Evolutionary conservation across 2,888 invertebrate genomes (phyloP).

Genomic region (Drosophila recens): DNA sequence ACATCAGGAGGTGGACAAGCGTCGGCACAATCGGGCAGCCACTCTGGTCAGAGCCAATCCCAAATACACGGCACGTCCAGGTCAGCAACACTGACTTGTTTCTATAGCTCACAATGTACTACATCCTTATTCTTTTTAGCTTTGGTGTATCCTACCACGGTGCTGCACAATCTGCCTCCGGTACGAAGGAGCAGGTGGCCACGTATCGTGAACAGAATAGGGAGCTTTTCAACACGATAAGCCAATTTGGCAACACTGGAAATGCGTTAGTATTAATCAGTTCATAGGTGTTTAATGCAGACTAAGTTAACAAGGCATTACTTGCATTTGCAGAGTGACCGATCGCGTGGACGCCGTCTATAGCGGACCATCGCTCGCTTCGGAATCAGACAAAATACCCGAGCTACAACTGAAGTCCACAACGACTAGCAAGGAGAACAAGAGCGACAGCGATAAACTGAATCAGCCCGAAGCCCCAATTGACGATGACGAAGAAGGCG

Average conservation of each 20-base stretch:
- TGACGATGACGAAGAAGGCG: conserved; percentile 87
- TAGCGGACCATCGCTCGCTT: conserved; percentile 72
- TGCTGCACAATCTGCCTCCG: conserved; percentile 93
- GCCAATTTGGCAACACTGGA: conserved; percentile 82
- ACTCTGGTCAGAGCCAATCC: conserved; percentile 92
- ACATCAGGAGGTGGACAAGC: conserved; percentile 92
- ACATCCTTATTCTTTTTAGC: conserved; percentile 81
- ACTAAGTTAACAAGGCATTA: not conserved
- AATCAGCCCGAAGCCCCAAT: conserved; percentile 76
- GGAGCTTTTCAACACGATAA: conserved; percentile 89
- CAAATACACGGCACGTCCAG: conserved; percentile 92
- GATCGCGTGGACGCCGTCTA: conserved; percentile 83
- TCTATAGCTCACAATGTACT: not conserved
- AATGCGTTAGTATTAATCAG: conserved; percentile 74
- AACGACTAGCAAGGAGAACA: conserved; percentile 75
- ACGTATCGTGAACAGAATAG: conserved; percentile 89
- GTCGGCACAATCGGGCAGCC: conserved; percentile 91
- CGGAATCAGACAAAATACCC: conserved; percentile 70
- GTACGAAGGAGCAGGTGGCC: conserved; percentile 87
- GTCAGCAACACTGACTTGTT: conserved; percentile 55
- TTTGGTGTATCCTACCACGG: conserved; percentile 92
- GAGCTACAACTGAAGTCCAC: conserved; percentile 82
- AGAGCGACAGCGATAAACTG: conserved; percentile 55
- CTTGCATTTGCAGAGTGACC: conserved; percentile 71
- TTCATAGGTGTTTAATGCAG: no score